phyloP scores from a whole-genome alignment of 2,113 vertebrate genomes.

The Coracopsis vasa region DNA sequence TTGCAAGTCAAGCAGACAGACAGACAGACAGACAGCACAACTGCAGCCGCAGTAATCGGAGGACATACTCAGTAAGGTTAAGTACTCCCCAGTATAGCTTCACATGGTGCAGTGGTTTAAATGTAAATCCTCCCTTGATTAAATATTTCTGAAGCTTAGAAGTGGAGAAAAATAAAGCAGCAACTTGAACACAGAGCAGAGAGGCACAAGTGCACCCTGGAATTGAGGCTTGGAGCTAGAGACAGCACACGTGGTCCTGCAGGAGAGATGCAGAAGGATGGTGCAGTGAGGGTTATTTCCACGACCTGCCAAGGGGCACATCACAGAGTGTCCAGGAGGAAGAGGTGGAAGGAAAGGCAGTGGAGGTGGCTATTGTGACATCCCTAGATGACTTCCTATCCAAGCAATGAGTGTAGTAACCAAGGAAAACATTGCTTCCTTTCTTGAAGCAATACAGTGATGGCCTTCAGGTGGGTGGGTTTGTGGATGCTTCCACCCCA shows the following conservation, averaged over 20 bases:
- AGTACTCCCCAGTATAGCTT: not conserved
- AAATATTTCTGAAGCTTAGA: conserved; percentile 7
- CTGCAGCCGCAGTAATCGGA: rapidly evolving
- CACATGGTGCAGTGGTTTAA: not conserved
- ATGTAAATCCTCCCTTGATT: not conserved
- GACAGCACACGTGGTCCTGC: not conserved
- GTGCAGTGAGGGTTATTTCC: not conserved
- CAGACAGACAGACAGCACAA: not conserved
- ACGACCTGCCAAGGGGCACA: not conserved
- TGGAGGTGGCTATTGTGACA: not conserved
- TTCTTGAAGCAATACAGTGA: not conserved
- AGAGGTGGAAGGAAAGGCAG: not conserved
- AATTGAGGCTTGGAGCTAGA: not conserved
- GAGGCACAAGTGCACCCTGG: not conserved
- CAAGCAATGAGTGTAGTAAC: not conserved
- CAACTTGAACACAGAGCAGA: not conserved
- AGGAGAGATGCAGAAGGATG: not conserved
- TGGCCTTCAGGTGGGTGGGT: not conserved
- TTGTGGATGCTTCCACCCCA: not conserved
- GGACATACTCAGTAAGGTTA: not conserved
- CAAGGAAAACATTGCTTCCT: not conserved
- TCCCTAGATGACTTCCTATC: not conserved
- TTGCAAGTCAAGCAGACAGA: not conserved
- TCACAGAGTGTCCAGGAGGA: not conserved
- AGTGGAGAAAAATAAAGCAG: not conserved